Conservation (phyloP, 2,888 invertebrate species). For the Pseudococcus jackbeardsleyi region DNA sequence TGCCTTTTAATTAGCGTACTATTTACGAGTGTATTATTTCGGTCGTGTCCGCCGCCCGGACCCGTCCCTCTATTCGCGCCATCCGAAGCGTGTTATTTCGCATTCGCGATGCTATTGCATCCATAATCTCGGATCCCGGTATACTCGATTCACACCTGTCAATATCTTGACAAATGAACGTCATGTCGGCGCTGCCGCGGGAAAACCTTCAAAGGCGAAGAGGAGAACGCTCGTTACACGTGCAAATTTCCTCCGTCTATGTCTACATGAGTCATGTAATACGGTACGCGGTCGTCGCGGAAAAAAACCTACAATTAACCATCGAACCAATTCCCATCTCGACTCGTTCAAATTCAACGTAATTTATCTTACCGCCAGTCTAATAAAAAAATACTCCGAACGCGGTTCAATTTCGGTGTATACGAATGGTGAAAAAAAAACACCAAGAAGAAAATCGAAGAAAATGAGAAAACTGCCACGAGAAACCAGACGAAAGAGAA, state of each 20-base stretch:
- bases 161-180: conserved; percentile 32
- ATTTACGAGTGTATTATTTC: conserved; percentile 13
- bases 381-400: neutral
- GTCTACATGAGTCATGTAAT: conserved; percentile 19
- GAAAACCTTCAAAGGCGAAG: conserved; percentile 26
- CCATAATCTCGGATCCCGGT: neutral
- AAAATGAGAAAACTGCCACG: conserved; percentile 31
- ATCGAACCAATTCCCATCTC: conserved; percentile 17
- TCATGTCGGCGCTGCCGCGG: neutral
- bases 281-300: neutral
- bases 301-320: conserved; percentile 21
- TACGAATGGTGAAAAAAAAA: neutral
- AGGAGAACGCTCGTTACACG: conserved; percentile 30
- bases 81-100: neutral
- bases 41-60: neutral
- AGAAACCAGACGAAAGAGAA: neutral
- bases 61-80: neutral
- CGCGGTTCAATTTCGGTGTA: conserved; percentile 18
- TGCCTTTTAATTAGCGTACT: conserved; percentile 35
- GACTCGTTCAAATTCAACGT: conserved; percentile 23
- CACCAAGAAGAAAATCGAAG: conserved; percentile 20
- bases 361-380: conserved; percentile 42
- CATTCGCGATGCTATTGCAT: neutral
- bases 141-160: conserved; percentile 31
- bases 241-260: conserved; percentile 24